Conservation (phyloP, 1,140 invertebrate species). For the Drosophila sturtevanti region DNA sequence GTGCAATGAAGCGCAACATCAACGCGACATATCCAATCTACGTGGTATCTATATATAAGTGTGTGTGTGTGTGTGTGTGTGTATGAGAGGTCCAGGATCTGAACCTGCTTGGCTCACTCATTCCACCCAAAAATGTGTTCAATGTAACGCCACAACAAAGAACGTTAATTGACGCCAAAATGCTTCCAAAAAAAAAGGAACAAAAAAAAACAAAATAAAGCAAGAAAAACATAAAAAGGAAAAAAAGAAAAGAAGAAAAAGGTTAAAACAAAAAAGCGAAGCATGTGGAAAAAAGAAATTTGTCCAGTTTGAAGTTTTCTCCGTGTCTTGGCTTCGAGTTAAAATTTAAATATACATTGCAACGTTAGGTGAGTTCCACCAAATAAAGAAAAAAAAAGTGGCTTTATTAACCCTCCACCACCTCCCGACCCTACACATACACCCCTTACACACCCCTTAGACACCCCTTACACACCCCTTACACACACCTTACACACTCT, state of each 20-base stretch:
- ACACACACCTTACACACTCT: too few relatives aligned
- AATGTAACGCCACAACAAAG: slow-evolving; percentile 82
- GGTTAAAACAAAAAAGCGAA: slow-evolving; percentile 10
- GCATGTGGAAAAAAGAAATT: slow-evolving; percentile 62
- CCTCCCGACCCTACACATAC: neutral
- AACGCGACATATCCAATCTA: slow-evolving; percentile 67
- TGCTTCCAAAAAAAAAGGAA: slow-evolving; percentile 44
- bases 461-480: too few relatives aligned
- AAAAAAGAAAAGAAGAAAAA: slow-evolving; percentile 4
- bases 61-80: slow-evolving; percentile 16
- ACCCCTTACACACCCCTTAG: too few relatives aligned
- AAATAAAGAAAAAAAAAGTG: too few relatives aligned
- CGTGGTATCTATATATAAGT: slow-evolving; percentile 44
- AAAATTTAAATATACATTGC: slow-evolving; percentile 48
- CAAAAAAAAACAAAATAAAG: slow-evolving; percentile 26
- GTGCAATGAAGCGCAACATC: slow-evolving; percentile 70
- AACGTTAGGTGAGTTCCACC: neutral
- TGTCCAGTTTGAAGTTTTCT: slow-evolving; percentile 48
- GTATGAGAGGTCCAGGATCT: slow-evolving; percentile 49
- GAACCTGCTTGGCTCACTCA: slow-evolving; percentile 17
- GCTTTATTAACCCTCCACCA: slow-evolving; percentile 70
- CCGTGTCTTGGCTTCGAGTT: slow-evolving; percentile 39
- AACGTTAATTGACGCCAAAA: slow-evolving; percentile 81
- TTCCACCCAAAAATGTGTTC: slow-evolving; percentile 67
- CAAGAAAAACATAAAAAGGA: slow-evolving; percentile 8